Evolutionary conservation across 2,888 invertebrate species (phyloP).

Genomic region (Scaptodrosophila latifasciaeformis): DNA sequence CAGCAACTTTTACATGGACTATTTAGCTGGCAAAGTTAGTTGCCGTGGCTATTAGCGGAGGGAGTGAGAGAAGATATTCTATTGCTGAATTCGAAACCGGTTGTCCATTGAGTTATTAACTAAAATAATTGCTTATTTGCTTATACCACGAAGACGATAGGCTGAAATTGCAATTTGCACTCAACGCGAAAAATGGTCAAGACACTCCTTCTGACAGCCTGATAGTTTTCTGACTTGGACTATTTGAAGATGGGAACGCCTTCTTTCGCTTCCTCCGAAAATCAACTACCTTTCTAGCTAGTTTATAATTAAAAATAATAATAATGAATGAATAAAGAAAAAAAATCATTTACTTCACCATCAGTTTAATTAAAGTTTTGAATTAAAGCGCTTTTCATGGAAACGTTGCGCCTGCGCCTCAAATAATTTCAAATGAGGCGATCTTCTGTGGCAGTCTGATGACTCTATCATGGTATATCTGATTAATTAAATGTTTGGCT

Average conservation of each 20-base stretch:
- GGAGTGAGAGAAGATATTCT: too few relatives aligned
- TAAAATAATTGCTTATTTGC: slow-evolving; percentile 64
- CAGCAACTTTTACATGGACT: slow-evolving; percentile 34
- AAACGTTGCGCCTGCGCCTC: slow-evolving; percentile 19
- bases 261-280: slow-evolving; percentile 9
- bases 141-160: slow-evolving; percentile 16
- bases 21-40: slow-evolving; percentile 45
- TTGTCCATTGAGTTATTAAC: slow-evolving; percentile 61
- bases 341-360: background rate
- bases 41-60: slow-evolving; percentile 37
- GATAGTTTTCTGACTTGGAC: too few relatives aligned
- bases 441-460: slow-evolving; percentile 24
- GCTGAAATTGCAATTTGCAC: slow-evolving; percentile 48
- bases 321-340: too few relatives aligned
- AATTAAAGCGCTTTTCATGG: too few relatives aligned
- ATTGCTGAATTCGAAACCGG: background rate
- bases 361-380: slow-evolving; percentile 46
- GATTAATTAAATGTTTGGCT: slow-evolving; percentile 33
- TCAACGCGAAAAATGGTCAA: slow-evolving; percentile 55
- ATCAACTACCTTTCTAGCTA: slow-evolving; percentile 35
- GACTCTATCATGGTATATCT: slow-evolving; percentile 39
- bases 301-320: slow-evolving; percentile 42
- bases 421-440: slow-evolving; percentile 2
- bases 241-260: too few relatives aligned
- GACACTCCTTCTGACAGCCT: too few relatives aligned